Evolutionary conservation across 2,113 vertebrate species (phyloP).

Genomic region (Anser brachyrhynchus): DNA sequence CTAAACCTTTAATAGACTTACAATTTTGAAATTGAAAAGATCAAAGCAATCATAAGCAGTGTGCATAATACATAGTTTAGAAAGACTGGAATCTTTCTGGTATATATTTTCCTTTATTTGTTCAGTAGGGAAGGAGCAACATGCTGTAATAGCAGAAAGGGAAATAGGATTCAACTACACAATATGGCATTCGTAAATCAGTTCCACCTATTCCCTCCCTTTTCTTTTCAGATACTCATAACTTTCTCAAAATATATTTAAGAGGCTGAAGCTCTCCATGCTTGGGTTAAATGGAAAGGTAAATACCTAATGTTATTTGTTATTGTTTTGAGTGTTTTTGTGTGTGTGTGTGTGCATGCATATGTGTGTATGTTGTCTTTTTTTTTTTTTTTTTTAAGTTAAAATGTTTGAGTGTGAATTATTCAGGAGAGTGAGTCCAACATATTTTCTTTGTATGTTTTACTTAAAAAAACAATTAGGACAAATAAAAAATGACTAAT

Average conservation of each 20-base stretch:
- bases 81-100: conserved; percentile 40
- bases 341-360: background rate
- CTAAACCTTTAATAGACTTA: conserved; percentile 73
- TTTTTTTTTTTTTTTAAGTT: background rate
- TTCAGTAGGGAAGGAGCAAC: conserved; percentile 44
- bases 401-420: conserved; percentile 16
- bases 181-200: conserved; percentile 7
- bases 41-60: conserved; percentile 59
- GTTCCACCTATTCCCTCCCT: conserved; percentile 50
- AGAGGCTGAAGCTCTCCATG: conserved; percentile 28
- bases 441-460: conserved; percentile 16
- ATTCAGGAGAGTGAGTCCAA: conserved; percentile 37
- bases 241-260: conserved; percentile 36
- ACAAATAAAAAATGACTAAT: conserved; percentile 20
- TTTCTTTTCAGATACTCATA: conserved; percentile 49
- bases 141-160: conserved; percentile 23
- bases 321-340: background rate
- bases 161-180: conserved; percentile 44
- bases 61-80: conserved; percentile 47
- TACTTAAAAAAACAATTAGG: conserved; percentile 59
- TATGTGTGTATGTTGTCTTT: background rate
- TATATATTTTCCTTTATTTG: conserved; percentile 54
- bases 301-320: background rate
- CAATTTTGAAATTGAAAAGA: conserved; percentile 64
- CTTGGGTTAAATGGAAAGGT: conserved; percentile 41